Percentiles rank a stretch among this genome's conserved stretches.
Conservation (phyloP, 1,140 invertebrate genomes). For the Periplaneta americana region DNA sequence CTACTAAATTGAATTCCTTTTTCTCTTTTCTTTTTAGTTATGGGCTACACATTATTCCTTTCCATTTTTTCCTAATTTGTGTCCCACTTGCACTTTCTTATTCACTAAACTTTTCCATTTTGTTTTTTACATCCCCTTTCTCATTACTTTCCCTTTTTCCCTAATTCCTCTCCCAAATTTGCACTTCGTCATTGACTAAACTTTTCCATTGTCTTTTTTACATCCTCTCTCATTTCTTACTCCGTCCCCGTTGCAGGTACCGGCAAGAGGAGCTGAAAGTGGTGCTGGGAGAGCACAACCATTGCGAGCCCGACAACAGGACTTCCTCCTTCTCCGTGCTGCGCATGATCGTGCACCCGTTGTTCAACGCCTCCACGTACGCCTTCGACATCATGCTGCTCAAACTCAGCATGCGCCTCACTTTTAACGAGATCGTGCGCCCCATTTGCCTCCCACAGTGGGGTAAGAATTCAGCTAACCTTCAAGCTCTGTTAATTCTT, state of each 20-base stretch:
- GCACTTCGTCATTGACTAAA: too few species aligned
- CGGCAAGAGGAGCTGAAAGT: neutral
- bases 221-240: neutral
- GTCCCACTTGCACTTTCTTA: too few species aligned
- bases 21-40: too few species aligned
- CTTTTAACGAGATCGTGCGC: neutral
- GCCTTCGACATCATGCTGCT: neutral
- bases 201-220: neutral
- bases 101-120: too few species aligned
- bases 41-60: too few species aligned
- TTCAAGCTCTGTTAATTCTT: too few species aligned
- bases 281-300: neutral
- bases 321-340: neutral
- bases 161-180: too few species aligned
- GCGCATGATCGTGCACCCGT: neutral
- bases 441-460: neutral
- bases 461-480: neutral
- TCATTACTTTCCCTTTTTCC: too few species aligned
- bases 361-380: neutral
- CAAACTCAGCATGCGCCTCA: neutral
- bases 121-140: too few species aligned
- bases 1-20: too few species aligned
- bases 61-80: too few species aligned
- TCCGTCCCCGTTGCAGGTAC: neutral
- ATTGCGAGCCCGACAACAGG: constrained; percentile 19